Conservation (phyloP, 2,888 invertebrate genomes). For the Drosophila paucipuncta region DNA sequence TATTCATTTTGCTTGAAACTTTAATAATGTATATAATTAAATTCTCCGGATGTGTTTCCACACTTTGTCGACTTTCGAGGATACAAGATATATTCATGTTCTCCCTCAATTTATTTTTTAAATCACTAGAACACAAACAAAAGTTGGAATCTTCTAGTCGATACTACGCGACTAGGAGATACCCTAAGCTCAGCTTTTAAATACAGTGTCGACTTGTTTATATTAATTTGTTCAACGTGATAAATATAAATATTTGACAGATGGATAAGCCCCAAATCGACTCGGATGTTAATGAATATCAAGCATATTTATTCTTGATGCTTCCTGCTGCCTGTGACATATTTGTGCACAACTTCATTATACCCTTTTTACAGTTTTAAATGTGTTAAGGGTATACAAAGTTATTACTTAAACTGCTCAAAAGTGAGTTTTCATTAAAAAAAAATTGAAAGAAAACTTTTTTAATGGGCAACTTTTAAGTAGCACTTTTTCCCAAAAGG, state of each 20-base stretch:
- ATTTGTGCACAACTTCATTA: not conserved
- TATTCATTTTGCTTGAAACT: not conserved
- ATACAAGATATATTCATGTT: not conserved
- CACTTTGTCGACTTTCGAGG: not conserved
- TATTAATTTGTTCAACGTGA: not conserved
- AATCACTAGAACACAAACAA: not conserved
- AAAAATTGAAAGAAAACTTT: not conserved
- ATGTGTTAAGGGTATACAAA: not conserved
- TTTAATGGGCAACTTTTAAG: conserved; percentile 1
- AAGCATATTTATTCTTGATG: not conserved
- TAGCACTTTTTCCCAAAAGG: not conserved
- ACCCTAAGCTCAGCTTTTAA: not conserved
- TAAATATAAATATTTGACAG: not conserved
- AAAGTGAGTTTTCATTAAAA: conserved; percentile 3
- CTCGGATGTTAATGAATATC: not conserved
- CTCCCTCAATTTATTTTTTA: not conserved
- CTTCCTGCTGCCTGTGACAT: not conserved
- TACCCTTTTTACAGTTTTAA: not conserved
- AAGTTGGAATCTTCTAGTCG: not conserved
- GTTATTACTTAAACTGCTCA: conserved; percentile 3
- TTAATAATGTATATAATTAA: not conserved
- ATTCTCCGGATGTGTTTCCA: not conserved
- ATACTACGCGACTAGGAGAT: not conserved
- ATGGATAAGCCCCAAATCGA: not conserved
- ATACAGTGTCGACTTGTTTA: not conserved